Evolutionary conservation across 2,113 vertebrate genomes (phyloP).

Genomic region (Limanda limanda): DNA sequence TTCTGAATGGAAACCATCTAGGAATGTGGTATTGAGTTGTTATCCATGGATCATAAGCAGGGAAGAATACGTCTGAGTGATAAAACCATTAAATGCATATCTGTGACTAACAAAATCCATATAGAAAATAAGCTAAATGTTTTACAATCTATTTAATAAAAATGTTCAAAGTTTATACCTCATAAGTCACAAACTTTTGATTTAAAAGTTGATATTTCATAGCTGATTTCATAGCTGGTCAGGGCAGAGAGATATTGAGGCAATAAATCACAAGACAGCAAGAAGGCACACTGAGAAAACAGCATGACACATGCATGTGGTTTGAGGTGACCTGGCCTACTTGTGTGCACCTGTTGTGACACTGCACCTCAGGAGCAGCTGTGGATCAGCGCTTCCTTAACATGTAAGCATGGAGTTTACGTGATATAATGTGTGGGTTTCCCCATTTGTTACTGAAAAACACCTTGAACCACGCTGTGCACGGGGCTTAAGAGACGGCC

Average conservation of each 20-base stretch:
- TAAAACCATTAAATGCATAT: background rate
- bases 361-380: background rate
- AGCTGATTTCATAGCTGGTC: background rate
- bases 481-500: too few relatives aligned
- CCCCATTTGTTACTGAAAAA: too few relatives aligned
- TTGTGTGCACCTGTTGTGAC: background rate
- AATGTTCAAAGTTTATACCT: background rate
- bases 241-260: background rate
- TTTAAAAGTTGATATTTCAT: background rate
- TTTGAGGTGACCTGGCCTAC: background rate
- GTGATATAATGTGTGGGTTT: background rate
- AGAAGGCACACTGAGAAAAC: background rate
- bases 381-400: background rate
- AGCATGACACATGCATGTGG: background rate
- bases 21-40: background rate
- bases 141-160: too few relatives aligned
- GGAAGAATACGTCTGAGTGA: background rate
- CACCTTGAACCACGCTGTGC: too few relatives aligned
- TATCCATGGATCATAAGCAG: background rate
- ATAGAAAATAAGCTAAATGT: background rate
- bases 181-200: too few relatives aligned
- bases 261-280: background rate
- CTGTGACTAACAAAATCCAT: background rate
- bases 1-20: background rate
- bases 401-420: background rate